A percentile compares a stretch with the other conserved stretches of the same genome.
Evolutionary conservation across 1,140 invertebrate genomes (phyloP).

Genomic region (Euura lappo): DNA sequence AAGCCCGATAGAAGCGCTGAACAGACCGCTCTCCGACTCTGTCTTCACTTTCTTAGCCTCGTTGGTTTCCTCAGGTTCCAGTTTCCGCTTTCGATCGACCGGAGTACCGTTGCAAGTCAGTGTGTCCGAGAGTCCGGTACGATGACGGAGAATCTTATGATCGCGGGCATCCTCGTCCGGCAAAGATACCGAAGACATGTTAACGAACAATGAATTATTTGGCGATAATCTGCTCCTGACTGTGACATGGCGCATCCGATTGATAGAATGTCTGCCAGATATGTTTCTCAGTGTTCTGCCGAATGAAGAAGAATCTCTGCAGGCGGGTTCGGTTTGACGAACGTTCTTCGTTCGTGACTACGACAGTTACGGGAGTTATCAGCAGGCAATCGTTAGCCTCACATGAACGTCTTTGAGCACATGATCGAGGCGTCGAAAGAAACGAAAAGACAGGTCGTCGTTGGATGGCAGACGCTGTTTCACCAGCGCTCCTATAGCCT

Average conservation of each 20-base stretch:
- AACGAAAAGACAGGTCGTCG: slow-evolving; percentile 34
- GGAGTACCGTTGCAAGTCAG: slow-evolving; percentile 29
- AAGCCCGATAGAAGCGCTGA: slow-evolving; percentile 41
- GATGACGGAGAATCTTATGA: slow-evolving; percentile 35
- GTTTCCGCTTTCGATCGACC: slow-evolving; percentile 44
- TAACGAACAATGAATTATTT: slow-evolving; percentile 48
- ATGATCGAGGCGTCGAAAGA: slow-evolving; percentile 45
- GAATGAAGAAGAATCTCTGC: slow-evolving; percentile 39
- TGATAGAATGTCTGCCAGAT: slow-evolving; percentile 43
- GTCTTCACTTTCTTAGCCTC: slow-evolving; percentile 40
- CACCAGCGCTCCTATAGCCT: too few relatives aligned
- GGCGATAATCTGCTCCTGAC: slow-evolving; percentile 41
- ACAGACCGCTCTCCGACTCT: slow-evolving; percentile 31
- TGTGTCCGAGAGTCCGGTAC: slow-evolving; percentile 26
- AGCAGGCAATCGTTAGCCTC: slow-evolving; percentile 49
- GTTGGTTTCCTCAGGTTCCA: slow-evolving; percentile 13
- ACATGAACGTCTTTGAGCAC: slow-evolving; percentile 49
- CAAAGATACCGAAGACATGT: slow-evolving; percentile 39
- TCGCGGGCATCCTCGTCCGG: slow-evolving; percentile 31
- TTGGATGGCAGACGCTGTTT: neutral
- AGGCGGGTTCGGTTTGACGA: slow-evolving; percentile 21
- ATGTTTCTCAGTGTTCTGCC: slow-evolving; percentile 46
- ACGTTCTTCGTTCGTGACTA: slow-evolving; percentile 21
- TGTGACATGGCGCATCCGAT: slow-evolving; percentile 44
- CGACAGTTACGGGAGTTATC: slow-evolving; percentile 42